A percentile compares a stretch with the other conserved stretches of the same genome.
Evolutionary conservation across 2,797 vertebrate genomes (phyloP).

Genomic region (Falco naumanni): DNA sequence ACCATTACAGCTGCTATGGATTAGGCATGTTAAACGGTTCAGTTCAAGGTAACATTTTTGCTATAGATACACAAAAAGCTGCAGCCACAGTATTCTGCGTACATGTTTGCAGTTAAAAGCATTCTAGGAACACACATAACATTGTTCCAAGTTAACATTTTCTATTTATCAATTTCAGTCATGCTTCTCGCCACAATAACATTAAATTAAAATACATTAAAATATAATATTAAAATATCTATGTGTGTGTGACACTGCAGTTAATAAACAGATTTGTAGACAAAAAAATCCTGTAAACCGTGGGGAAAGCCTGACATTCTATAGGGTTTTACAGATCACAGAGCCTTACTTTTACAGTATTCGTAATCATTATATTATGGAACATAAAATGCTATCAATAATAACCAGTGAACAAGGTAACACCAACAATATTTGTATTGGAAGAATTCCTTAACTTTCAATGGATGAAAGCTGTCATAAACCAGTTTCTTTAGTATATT

Average conservation of each 20-base stretch:
- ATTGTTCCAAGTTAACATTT: conserved; percentile 5
- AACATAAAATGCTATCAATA: not conserved
- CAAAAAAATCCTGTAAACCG: not conserved
- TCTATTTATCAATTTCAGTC: conserved; percentile 1
- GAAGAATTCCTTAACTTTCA: not conserved
- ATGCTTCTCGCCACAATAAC: conserved; percentile 25
- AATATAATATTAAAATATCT: not conserved
- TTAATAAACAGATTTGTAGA: conserved; percentile 13
- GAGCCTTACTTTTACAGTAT: not conserved
- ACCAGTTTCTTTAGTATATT: not conserved
- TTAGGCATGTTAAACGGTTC: conserved; percentile 57
- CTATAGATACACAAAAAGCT: conserved; percentile 48
- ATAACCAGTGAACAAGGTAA: not conserved
- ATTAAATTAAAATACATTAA: not conserved
- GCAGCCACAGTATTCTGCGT: conserved; percentile 51
- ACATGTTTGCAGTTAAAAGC: conserved; percentile 51
- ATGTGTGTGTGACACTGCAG: not conserved
- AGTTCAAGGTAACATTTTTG: conserved; percentile 59
- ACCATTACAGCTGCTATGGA: conserved; percentile 71
- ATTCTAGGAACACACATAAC: not conserved
- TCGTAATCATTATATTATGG: not conserved
- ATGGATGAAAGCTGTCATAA: not conserved
- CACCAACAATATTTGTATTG: not conserved
- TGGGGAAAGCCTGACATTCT: not conserved
- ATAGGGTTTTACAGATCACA: not conserved